A percentile compares a stretch with the other conserved stretches of the same genome.
Evolutionary conservation across 2,888 invertebrate genomes (phyloP).

Genomic region (Terebella lapidaria): DNA sequence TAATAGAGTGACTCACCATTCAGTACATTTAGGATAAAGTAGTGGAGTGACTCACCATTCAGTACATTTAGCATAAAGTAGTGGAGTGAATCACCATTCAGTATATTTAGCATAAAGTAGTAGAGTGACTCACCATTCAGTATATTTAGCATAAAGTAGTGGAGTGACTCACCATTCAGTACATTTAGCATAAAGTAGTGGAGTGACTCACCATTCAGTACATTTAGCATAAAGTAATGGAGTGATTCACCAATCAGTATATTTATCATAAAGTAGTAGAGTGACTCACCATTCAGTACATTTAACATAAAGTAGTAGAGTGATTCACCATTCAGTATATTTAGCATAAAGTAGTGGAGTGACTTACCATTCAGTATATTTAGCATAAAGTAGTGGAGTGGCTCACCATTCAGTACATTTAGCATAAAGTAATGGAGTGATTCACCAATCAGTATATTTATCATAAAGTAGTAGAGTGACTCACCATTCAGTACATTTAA

Average conservation of each 20-base stretch:
- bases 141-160: neutral
- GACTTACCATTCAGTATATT: neutral
- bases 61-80: neutral
- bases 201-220: neutral
- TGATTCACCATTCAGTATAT: neutral
- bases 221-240: neutral
- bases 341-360: neutral
- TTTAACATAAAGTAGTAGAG: neutral
- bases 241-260: neutral
- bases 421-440: neutral
- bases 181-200: neutral
- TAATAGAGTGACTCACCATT: neutral
- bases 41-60: neutral
- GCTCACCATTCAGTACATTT: neutral
- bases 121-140: neutral
- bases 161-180: neutral
- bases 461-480: neutral
- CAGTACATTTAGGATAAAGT: neutral
- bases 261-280: neutral
- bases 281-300: neutral
- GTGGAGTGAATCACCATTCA: neutral
- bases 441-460: neutral
- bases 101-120: neutral
- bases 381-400: neutral
- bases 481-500: neutral